Evolutionary conservation across 2,797 vertebrate species (phyloP).

Genomic region (Loriculus beryllinus): DNA sequence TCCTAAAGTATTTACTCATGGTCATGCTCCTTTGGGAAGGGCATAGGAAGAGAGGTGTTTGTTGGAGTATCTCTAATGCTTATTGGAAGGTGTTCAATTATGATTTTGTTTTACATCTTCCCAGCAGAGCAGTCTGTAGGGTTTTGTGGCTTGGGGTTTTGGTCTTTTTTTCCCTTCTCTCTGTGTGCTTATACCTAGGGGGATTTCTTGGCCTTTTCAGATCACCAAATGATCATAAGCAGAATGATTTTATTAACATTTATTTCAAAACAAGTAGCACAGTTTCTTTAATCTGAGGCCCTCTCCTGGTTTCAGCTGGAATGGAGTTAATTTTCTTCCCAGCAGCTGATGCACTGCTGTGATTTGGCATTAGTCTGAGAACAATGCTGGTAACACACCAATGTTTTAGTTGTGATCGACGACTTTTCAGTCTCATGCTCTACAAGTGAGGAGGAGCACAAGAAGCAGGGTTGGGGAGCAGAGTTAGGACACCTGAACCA

Average conservation of each 20-base stretch:
- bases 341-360: not conserved
- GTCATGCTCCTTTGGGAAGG: not conserved
- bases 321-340: not conserved
- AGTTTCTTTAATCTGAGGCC: not conserved
- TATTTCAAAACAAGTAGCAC: not conserved
- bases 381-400: not conserved
- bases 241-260: not conserved
- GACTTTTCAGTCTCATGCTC: not conserved
- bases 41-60: not conserved
- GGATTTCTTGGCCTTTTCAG: not conserved
- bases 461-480: not conserved
- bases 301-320: not conserved
- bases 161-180: not conserved
- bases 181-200: not conserved
- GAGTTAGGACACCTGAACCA: not conserved
- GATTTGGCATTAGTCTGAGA: not conserved
- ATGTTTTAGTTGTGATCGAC: not conserved
- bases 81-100: not conserved
- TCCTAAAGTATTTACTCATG: not conserved
- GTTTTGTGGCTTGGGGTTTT: not conserved
- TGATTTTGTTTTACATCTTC: not conserved
- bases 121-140: not conserved
- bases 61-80: not conserved
- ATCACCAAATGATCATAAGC: not conserved
- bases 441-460: not conserved